These are phyloP conservation scores for Mactra quadrangularis DNA, from an alignment of 1,140 invertebrate genomes.

Conservation along the genomic window DNA sequence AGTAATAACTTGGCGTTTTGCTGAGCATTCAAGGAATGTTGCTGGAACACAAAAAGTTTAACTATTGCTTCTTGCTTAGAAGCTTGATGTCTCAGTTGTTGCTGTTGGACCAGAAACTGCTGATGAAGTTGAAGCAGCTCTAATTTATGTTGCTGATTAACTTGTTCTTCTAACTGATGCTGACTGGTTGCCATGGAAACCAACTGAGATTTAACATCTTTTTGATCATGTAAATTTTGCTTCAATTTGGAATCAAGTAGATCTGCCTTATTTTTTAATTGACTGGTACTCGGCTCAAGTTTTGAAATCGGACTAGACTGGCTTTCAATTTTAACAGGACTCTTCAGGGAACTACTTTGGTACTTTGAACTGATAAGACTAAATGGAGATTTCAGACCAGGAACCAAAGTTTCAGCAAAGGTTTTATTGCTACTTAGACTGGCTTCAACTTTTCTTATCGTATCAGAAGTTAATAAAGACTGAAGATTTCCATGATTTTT, in stretches of 20 bases:
- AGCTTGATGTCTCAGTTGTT: not conserved
- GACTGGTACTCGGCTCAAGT: too few species aligned
- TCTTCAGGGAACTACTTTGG: too few species aligned
- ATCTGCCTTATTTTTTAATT: not conserved
- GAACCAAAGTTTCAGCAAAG: too few species aligned
- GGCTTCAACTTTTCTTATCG: too few species aligned
- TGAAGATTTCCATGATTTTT: too few species aligned
- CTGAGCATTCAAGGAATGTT: conserved; percentile 34
- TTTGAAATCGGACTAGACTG: too few species aligned
- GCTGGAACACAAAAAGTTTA: conserved; percentile 51
- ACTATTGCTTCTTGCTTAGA: conserved; percentile 32
- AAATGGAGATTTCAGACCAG: too few species aligned
- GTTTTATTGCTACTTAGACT: too few species aligned
- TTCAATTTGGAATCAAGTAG: not conserved
- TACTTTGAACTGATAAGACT: too few species aligned
- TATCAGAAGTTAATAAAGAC: too few species aligned
- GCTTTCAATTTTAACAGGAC: too few species aligned
- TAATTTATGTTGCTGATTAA: conserved; percentile 20
- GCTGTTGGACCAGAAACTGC: conserved; percentile 10
- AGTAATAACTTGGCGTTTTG: conserved; percentile 17
- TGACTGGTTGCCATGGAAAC: conserved; percentile 3
- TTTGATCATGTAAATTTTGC: conserved; percentile 6
- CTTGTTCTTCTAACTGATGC: conserved; percentile 6
- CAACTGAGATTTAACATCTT: not conserved
- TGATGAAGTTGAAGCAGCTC: conserved; percentile 46